phyloP scores from a whole-genome alignment of 2,113 vertebrate genomes.

The Varanus komodoensis region DNA sequence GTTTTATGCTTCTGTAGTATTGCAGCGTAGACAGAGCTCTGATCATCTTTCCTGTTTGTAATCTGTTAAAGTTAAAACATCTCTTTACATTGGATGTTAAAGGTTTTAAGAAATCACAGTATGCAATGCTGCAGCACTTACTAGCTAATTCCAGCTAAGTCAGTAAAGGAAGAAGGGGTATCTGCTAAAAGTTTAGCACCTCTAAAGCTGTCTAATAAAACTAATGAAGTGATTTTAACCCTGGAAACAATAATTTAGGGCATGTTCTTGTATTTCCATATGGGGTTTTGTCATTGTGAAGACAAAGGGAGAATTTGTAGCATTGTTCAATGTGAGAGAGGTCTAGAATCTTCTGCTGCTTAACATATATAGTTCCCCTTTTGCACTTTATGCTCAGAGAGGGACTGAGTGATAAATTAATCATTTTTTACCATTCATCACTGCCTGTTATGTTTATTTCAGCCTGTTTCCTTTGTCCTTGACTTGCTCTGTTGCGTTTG shows the following conservation, averaged over 20 bases:
- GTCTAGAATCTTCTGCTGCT: neutral
- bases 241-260: neutral
- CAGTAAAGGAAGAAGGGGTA: neutral
- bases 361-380: neutral
- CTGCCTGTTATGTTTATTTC: neutral
- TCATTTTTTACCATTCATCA: neutral
- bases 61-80: neutral
- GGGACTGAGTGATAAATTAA: neutral
- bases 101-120: neutral
- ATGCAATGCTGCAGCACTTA: neutral
- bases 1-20: neutral
- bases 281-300: neutral
- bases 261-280: neutral
- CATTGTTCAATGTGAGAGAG: neutral
- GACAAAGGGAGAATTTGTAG: neutral
- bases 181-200: neutral
- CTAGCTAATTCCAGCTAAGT: neutral
- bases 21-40: neutral
- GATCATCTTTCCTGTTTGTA: neutral
- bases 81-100: neutral
- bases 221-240: neutral
- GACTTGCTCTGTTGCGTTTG: neutral
- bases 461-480: slow-evolving; percentile 7
- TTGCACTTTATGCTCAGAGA: neutral
- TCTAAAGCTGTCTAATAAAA: neutral